Conservation (phyloP, 2,113 vertebrate genomes). For the Pimephales promelas region DNA sequence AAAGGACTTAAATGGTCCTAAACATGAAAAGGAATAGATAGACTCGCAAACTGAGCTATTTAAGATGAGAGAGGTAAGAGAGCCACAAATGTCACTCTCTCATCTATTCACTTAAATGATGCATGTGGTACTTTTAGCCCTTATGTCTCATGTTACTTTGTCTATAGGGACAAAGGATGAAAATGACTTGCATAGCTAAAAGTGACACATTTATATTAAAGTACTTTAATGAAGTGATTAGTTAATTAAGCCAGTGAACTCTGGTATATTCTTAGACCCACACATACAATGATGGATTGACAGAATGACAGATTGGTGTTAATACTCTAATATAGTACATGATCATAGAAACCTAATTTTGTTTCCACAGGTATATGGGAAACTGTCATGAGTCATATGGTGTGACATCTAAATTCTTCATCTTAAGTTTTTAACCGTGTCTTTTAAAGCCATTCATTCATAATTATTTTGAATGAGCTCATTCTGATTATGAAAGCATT, state of each 20-base stretch:
- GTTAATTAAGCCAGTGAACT: constrained; percentile 55
- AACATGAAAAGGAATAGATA: too few species aligned
- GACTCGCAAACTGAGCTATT: not conserved
- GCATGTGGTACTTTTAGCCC: constrained; percentile 17
- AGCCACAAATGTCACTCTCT: not conserved
- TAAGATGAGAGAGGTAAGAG: not conserved
- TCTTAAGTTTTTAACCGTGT: not conserved
- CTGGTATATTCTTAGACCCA: constrained; percentile 48
- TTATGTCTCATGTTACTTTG: constrained; percentile 22
- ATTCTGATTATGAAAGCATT: too few species aligned
- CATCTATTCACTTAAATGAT: constrained; percentile 21
- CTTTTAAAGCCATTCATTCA: not conserved
- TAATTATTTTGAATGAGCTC: not conserved
- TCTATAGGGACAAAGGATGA: constrained; percentile 30
- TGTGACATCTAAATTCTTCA: not conserved
- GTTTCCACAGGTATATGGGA: not conserved
- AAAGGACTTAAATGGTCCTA: not conserved
- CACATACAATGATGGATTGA: constrained; percentile 48
- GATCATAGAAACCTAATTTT: constrained; percentile 1
- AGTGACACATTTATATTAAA: constrained; percentile 52
- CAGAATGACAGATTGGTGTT: constrained; percentile 55
- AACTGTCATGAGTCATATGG: not conserved
- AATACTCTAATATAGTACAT: constrained; percentile 35
- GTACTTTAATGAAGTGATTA: constrained; percentile 53
- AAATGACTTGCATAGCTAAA: constrained; percentile 51